These are phyloP conservation scores for Holothuria leucospilota DNA, from an alignment of 53 echinoderm and acorn worm species.

Conservation along the genomic window DNA sequence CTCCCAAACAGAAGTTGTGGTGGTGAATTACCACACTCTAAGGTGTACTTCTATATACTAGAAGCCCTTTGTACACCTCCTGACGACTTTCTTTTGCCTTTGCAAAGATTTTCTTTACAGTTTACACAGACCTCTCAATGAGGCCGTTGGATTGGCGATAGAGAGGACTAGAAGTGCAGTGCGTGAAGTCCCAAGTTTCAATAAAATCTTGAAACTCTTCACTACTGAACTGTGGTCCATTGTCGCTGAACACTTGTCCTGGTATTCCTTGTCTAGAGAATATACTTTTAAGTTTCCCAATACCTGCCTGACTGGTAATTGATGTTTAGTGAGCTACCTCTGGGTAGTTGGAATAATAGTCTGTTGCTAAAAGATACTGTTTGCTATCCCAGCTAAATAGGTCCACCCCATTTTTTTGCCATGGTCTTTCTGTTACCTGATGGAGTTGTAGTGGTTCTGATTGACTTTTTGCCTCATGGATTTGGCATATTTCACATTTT, in stretches of 20 bases:
- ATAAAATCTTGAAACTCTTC: constrained; percentile 1
- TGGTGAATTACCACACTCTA: background rate
- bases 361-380: constrained; percentile 15
- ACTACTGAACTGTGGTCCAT: constrained; percentile 18
- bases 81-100: background rate
- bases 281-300: constrained; percentile 28
- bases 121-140: too few relatives aligned
- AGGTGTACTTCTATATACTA: too few relatives aligned
- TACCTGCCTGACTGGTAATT: constrained; percentile 18
- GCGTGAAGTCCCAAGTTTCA: constrained; percentile 14
- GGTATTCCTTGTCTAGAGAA: constrained; percentile 54
- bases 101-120: too few relatives aligned
- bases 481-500: constrained; percentile 41
- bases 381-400: constrained; percentile 30
- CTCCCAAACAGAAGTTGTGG: background rate
- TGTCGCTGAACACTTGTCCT: constrained; percentile 35
- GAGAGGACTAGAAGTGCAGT: constrained; percentile 42
- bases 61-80: background rate
- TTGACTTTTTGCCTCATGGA: background rate
- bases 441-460: constrained; percentile 46
- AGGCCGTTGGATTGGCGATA: too few relatives aligned
- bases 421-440: constrained; percentile 53
- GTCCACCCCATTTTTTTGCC: constrained; percentile 60
- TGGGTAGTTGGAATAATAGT: too few relatives aligned
- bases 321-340: background rate